Evolutionary conservation across 1,140 invertebrate genomes (phyloP).

Genomic region (Cotesia vestalis): DNA sequence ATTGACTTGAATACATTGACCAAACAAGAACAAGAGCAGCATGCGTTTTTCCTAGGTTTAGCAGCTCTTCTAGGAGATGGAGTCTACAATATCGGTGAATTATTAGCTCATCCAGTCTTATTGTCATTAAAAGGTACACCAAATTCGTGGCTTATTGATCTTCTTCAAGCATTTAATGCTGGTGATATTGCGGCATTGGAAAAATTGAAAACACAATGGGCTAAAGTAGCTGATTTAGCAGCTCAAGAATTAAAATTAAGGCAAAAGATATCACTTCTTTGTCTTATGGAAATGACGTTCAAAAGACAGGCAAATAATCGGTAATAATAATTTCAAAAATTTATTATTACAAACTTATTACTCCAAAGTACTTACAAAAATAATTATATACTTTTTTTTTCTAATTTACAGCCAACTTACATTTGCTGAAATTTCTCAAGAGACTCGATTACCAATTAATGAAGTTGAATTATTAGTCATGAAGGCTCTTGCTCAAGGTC

Average conservation of each 20-base stretch:
- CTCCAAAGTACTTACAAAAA: not conserved
- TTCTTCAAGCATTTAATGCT: conserved; percentile 91
- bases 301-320: conserved; percentile 76
- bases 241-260: conserved; percentile 83
- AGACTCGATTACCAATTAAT: conserved; percentile 81
- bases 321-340: conserved; percentile 39
- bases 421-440: conserved; percentile 90
- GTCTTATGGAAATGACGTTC: conserved; percentile 95
- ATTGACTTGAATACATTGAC: conserved; percentile 78
- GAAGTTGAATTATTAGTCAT: conserved; percentile 97
- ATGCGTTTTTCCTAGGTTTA: conserved; percentile 91
- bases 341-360: conserved; percentile 12
- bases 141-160: conserved; percentile 88
- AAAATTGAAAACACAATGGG: conserved; percentile 81
- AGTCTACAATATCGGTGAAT: conserved; percentile 97
- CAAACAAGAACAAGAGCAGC: conserved; percentile 77
- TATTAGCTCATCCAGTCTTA: conserved; percentile 94
- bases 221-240: conserved; percentile 86
- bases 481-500: conserved; percentile 95
- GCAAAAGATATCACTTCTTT: conserved; percentile 94
- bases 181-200: conserved; percentile 92
- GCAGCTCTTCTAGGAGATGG: conserved; percentile 94
- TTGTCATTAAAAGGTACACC: conserved; percentile 83
- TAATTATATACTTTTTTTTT: conserved; percentile 4
- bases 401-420: conserved; percentile 75